Conservation (phyloP, 2,113 vertebrate species). For the Panthera uncia region DNA sequence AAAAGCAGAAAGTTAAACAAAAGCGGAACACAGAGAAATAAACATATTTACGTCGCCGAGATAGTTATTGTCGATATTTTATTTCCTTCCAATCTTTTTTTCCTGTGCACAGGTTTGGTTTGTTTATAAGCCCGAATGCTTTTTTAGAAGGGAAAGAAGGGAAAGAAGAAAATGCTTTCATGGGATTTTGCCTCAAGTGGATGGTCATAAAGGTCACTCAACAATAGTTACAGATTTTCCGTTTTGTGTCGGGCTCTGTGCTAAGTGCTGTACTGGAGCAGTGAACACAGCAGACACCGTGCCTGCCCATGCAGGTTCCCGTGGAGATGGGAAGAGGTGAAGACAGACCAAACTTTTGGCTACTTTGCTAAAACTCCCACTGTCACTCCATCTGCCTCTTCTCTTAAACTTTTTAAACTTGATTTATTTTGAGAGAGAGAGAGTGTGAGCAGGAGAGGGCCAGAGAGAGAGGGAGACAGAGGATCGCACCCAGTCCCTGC, state of each 20-base stretch:
- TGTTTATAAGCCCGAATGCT: background rate
- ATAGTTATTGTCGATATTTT: background rate
- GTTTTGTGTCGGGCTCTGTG: background rate
- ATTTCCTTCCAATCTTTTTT: background rate
- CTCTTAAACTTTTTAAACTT: too few relatives aligned
- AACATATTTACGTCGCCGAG: background rate
- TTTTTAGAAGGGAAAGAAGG: background rate
- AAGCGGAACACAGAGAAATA: background rate
- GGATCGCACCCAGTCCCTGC: fast-evolving
- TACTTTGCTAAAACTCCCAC: background rate
- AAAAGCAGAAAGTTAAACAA: background rate
- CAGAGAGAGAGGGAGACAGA: too few relatives aligned
- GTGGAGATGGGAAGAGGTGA: background rate
- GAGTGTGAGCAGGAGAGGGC: too few relatives aligned
- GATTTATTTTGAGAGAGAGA: too few relatives aligned
- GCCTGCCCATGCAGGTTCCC: background rate
- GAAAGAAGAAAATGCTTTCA: background rate
- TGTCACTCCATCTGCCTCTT: background rate
- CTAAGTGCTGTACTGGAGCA: background rate
- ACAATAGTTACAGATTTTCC: background rate
- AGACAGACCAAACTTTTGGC: background rate
- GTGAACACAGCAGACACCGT: background rate
- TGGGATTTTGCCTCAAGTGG: background rate
- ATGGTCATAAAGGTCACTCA: background rate
- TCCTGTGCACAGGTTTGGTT: background rate